Conservation (phyloP, 2,888 invertebrate genomes). For the Caradrina clavipalpis region DNA sequence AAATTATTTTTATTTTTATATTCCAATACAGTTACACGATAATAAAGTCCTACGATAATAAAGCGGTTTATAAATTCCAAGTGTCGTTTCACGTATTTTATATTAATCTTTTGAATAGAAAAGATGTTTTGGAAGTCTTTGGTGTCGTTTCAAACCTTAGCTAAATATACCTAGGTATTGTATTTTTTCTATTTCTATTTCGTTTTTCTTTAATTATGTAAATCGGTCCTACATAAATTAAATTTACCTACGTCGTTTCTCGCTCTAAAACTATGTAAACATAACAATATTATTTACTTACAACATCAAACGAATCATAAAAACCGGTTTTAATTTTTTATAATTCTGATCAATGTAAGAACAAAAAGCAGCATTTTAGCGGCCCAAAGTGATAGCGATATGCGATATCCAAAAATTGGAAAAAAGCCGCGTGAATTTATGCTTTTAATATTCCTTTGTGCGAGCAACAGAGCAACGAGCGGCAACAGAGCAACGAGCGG, state of each 20-base stretch:
- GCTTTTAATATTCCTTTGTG: slow-evolving; percentile 75
- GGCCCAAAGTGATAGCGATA: slow-evolving; percentile 54
- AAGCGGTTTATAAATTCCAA: slow-evolving; percentile 5
- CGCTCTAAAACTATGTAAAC: too few species aligned
- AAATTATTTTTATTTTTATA: too few species aligned
- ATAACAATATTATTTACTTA: too few species aligned
- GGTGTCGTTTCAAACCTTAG: neutral
- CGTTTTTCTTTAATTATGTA: too few species aligned
- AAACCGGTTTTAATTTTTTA: too few species aligned
- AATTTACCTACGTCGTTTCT: too few species aligned
- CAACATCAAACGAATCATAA: too few species aligned
- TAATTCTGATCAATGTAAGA: neutral
- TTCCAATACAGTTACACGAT: too few species aligned
- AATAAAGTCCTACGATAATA: slow-evolving; percentile 39
- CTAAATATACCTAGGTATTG: neutral
- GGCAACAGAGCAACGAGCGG: too few species aligned
- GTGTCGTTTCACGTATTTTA: neutral
- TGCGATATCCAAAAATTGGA: slow-evolving; percentile 68
- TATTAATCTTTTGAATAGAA: neutral
- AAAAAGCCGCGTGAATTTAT: slow-evolving; percentile 73
- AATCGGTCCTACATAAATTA: too few species aligned
- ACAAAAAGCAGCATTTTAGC: slow-evolving; percentile 46
- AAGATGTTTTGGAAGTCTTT: neutral
- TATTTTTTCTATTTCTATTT: too few species aligned
- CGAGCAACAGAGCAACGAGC: slow-evolving; percentile 34